These are phyloP conservation scores for Aptenodytes patagonicus DNA, from an alignment of 2,113 vertebrate species.

Conservation along the genomic window DNA sequence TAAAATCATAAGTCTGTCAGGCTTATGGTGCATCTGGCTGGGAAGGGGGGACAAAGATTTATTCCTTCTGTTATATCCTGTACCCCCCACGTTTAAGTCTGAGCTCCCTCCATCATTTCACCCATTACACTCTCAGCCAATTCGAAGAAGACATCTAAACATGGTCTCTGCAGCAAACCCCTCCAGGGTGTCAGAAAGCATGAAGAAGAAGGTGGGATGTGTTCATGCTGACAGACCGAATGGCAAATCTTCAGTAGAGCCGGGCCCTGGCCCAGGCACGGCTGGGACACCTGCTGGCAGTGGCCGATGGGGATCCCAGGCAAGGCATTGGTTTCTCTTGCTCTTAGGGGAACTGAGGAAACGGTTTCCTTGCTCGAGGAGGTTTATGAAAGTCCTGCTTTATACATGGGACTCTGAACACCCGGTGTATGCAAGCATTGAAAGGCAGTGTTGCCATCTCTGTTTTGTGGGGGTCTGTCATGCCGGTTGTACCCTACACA, in stretches of 20 bases:
- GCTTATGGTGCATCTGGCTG: neutral
- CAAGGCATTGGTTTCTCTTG: neutral
- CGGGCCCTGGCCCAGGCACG: neutral
- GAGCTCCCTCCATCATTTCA: neutral
- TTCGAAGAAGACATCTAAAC: neutral
- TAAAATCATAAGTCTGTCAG: slow-evolving; percentile 51
- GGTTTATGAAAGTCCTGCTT: neutral
- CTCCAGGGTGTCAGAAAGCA: neutral
- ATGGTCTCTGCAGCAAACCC: neutral
- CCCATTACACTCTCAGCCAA: neutral
- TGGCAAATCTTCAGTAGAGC: neutral
- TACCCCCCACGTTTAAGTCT: neutral
- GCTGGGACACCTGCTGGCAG: neutral
- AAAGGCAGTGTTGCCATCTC: neutral
- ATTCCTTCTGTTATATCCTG: neutral
- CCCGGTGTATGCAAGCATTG: neutral
- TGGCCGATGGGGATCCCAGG: neutral
- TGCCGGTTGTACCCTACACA: neutral
- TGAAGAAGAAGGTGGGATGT: neutral
- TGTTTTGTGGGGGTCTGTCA: neutral
- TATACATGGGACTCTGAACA: neutral
- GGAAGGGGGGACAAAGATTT: slow-evolving; percentile 9
- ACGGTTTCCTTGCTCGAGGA: neutral
- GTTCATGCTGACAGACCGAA: neutral
- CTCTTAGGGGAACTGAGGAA: neutral